These are phyloP conservation scores for Menidia beryllina DNA, from an alignment of 2,113 vertebrate genomes.

Conservation along the genomic window DNA sequence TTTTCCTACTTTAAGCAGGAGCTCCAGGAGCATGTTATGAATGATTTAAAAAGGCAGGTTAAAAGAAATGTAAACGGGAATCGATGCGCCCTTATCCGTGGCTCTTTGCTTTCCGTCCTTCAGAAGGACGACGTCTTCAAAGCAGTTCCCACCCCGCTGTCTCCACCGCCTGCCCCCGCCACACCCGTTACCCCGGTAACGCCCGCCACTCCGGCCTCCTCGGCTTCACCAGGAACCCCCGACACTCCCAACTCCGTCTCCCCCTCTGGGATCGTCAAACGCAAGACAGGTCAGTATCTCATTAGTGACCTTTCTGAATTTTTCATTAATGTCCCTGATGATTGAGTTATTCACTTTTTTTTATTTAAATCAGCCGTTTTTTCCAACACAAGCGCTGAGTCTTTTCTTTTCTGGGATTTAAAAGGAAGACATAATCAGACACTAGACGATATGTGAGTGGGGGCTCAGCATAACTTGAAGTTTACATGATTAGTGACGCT, in stretches of 20 bases:
- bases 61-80: background rate
- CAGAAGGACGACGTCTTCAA: constrained; percentile 60
- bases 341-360: no score
- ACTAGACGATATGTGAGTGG: no score
- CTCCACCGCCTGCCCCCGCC: constrained; percentile 47
- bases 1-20: background rate
- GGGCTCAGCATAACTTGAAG: no score
- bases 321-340: no score
- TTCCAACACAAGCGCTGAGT: no score
- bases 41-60: background rate
- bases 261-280: constrained; percentile 80
- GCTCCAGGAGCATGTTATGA: background rate
- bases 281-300: constrained; percentile 84
- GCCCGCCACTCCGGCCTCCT: constrained; percentile 42
- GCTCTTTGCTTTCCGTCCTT: constrained; percentile 1
- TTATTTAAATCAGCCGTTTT: no score
- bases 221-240: constrained; percentile 57
- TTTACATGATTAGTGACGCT: no score
- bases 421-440: no score
- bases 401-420: no score
- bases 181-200: constrained; percentile 53
- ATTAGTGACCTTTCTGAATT: background rate
- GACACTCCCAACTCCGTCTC: constrained; percentile 74
- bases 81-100: background rate
- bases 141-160: constrained; percentile 47